phyloP scores from a whole-genome alignment of 2,113 vertebrate species.

The Labeo rohita region DNA sequence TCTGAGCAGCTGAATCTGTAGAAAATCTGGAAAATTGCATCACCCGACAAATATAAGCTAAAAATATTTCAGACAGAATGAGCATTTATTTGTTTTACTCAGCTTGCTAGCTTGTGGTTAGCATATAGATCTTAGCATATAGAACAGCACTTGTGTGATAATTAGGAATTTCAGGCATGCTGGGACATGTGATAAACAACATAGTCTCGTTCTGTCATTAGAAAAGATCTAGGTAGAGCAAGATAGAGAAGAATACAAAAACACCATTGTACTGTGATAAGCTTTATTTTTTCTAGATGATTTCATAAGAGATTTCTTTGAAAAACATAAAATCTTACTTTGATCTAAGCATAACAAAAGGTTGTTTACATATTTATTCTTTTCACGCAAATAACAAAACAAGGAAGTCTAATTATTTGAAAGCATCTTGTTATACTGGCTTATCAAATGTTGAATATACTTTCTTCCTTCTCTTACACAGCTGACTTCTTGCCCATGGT shows the following conservation, averaged over 20 bases:
- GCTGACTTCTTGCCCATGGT: slow-evolving; percentile 83
- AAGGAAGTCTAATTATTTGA: not conserved
- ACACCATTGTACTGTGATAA: not conserved
- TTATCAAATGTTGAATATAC: not conserved
- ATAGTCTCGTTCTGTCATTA: not conserved
- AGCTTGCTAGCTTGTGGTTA: not conserved
- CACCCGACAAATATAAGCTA: not conserved
- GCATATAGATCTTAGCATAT: not conserved
- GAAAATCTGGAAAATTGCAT: not conserved
- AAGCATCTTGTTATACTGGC: not conserved
- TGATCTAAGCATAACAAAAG: not conserved
- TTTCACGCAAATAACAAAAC: not conserved
- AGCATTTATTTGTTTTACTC: slow-evolving; percentile 23
- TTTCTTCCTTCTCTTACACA: slow-evolving; percentile 8
- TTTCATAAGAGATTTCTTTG: not conserved
- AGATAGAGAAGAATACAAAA: not conserved
- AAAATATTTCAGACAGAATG: not conserved
- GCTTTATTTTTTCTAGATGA: not conserved
- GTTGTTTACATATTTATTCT: not conserved
- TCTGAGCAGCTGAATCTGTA: not conserved
- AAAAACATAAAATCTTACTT: not conserved
- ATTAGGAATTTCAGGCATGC: slow-evolving; percentile 28
- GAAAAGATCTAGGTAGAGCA: not conserved
- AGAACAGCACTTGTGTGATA: not conserved
- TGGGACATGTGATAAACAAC: not conserved